Conservation (phyloP, 2,797 vertebrate genomes). For the Pseudomugil gertrudae region DNA sequence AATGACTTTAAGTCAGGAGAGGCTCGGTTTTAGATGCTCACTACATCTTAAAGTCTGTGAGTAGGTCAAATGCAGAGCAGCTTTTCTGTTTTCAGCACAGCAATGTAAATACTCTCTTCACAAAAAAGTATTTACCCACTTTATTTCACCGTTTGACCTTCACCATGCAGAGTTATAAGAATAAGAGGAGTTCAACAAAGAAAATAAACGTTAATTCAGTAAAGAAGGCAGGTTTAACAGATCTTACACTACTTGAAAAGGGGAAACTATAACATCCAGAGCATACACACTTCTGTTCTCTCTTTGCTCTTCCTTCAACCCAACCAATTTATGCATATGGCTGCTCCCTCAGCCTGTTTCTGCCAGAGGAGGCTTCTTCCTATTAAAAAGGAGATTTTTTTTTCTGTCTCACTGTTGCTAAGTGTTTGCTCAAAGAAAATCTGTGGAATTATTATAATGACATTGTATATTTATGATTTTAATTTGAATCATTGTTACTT, state of each 20-base stretch:
- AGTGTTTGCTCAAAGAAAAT: not conserved
- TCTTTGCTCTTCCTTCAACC: not conserved
- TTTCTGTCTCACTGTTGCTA: not conserved
- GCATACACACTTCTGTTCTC: not conserved
- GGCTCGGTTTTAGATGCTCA: not conserved
- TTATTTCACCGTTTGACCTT: conserved; percentile 12
- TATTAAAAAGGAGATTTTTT: not conserved
- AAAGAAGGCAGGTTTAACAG: not conserved
- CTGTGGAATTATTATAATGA: not conserved
- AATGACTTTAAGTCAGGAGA: conserved; percentile 6
- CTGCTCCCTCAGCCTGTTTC: not conserved
- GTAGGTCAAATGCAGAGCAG: not conserved
- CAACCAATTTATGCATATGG: not conserved
- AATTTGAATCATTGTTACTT: not conserved
- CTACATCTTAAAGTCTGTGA: not conserved
- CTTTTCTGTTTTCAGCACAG: conserved; percentile 4
- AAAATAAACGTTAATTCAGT: not conserved
- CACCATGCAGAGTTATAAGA: not conserved
- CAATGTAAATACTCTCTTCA: conserved; percentile 5
- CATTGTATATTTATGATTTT: not conserved
- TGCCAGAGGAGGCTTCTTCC: not conserved
- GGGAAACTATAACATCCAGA: not conserved
- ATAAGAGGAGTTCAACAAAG: not conserved
- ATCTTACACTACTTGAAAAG: not conserved
- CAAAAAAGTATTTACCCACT: conserved; percentile 2